A percentile compares a stretch with the other conserved stretches of the same genome.
These are phyloP conservation scores for Ceyx margarethae DNA, from an alignment of 2,113 vertebrate species.

Conservation along the genomic window DNA sequence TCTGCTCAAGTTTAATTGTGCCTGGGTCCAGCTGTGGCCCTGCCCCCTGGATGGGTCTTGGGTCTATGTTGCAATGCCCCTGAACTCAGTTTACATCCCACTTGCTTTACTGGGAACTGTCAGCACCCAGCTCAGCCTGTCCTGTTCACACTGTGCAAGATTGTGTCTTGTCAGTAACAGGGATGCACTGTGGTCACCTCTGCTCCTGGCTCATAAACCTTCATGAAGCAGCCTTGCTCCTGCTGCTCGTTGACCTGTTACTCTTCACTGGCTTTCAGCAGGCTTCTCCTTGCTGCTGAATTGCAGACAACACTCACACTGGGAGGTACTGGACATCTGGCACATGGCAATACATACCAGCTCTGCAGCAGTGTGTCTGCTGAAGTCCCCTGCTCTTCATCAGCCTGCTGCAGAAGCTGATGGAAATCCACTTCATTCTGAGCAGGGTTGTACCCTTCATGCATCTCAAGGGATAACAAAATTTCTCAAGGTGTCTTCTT, in stretches of 20 bases:
- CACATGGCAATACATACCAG: accelerated
- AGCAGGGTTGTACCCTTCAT: background rate
- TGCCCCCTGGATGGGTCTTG: background rate
- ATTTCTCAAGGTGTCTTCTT: background rate
- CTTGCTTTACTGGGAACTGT: background rate
- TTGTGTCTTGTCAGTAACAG: too few species aligned
- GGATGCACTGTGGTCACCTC: accelerated
- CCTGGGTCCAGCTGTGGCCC: background rate
- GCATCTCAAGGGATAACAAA: background rate
- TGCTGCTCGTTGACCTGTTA: background rate
- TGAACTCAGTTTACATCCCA: background rate
- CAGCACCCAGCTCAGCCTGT: background rate
- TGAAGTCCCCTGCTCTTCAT: background rate
- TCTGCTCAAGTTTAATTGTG: background rate
- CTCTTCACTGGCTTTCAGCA: background rate
- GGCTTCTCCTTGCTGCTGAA: background rate
- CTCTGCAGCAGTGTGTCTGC: background rate
- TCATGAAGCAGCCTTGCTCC: background rate
- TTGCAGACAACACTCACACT: accelerated
- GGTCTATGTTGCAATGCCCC: background rate
- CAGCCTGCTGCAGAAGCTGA: background rate
- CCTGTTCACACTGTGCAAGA: accelerated
- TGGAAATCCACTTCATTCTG: background rate
- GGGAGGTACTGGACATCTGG: background rate
- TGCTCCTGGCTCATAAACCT: accelerated